Base-by-base conservation (phyloP, 2,888 invertebrate species). In the Tinea pellionella region DNA sequence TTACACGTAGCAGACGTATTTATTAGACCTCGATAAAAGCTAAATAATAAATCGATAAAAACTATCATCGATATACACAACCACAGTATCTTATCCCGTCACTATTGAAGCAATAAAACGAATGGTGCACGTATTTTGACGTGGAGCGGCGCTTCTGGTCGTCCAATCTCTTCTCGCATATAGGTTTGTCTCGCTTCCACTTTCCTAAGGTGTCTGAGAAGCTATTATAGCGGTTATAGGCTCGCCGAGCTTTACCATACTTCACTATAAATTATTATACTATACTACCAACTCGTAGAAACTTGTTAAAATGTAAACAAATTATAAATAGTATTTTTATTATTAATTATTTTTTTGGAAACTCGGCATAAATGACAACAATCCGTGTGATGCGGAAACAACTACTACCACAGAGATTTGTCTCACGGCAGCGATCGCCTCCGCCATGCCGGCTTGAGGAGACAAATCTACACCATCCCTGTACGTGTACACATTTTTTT, bases 61-160 rank as follows among this genome's bases (percentile, higher is more conserved):
- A 16, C 13, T 15, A 15, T 15, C 9, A 51, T 18, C 18, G 51
- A 19, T 19, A 51, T 8, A 51, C 19, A 51, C 7, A 16, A 18
- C 51, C 19, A 19, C 18, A 18, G 2, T 42, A 2, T 42, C n/a
- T 12, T 12, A 16, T 13, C 13, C 9, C 73, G 68, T 68, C 76
- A 75, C 75, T 72, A 70, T 32, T 74, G 70, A 70, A 73, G 84
- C 77, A 86, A 87, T 86, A 87, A 87, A 87, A 86, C 87, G 86
- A 87, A 82, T 81, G 82, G 79, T 80, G 81, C 87, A 85, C 86
- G 87, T 87, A 87, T 87, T 87, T 87, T 86, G 87, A 87, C 87
- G 87, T 83, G 77, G 78, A 84, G 85, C 85, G 87, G 87, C 87
- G 87, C 87, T 87, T 87, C 87, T 87, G 87, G 83, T 85, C 82